Evolutionary conservation across 1,140 invertebrate species (phyloP).

Genomic region (Proales similis): DNA sequence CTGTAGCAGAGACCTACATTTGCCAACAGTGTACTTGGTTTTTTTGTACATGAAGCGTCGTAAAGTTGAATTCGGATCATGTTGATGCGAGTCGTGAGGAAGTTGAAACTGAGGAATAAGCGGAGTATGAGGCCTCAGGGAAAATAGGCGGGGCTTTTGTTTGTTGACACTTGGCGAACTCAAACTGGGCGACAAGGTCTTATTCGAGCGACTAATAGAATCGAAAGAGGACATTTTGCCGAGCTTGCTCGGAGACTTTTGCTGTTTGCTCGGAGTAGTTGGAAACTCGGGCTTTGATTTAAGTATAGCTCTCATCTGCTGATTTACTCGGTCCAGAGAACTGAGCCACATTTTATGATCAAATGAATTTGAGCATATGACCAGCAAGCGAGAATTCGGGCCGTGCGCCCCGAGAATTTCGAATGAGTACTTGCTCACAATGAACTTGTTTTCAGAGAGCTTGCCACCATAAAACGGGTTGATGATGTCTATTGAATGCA

Average conservation of each 20-base stretch:
- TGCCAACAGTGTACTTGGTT: conserved; percentile 22
- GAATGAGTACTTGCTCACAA: too few species aligned
- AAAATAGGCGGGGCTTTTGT: conserved; percentile 5
- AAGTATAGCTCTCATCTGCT: too few species aligned
- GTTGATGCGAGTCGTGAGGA: neutral
- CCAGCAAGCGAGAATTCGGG: neutral
- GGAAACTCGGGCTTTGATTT: too few species aligned
- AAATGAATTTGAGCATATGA: conserved; percentile 18
- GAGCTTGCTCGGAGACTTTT: too few species aligned
- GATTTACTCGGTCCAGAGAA: too few species aligned
- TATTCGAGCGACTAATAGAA: too few species aligned
- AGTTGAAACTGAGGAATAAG: conserved; percentile 35
- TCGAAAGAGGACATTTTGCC: too few species aligned
- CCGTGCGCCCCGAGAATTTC: too few species aligned
- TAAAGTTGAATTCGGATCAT: neutral
- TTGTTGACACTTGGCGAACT: neutral
- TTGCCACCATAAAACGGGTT: too few species aligned
- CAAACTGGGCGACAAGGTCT: neutral
- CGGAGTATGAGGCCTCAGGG: conserved; percentile 17
- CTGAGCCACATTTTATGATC: conserved; percentile 33
- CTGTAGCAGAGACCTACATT: conserved; percentile 2
- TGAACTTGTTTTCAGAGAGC: too few species aligned
- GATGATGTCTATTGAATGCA: too few species aligned
- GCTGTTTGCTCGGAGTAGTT: too few species aligned
- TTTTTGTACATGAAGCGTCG: conserved; percentile 36